Percentiles rank a stretch among this genome's conserved stretches.
phyloP scores from a whole-genome alignment of 1,140 invertebrate genomes.

The Drusus annulatus region DNA sequence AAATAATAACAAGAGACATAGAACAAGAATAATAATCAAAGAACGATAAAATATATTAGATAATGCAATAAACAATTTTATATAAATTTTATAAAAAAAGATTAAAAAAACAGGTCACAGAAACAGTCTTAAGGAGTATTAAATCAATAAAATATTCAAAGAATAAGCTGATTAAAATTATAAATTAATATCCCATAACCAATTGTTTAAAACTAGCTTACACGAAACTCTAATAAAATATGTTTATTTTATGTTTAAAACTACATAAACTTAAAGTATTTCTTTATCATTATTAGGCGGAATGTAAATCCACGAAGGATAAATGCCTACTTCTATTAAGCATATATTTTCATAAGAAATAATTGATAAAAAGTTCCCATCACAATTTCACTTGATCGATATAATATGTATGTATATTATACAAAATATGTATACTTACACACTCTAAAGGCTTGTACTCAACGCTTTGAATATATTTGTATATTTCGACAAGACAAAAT shows the following conservation, averaged over 20 bases:
- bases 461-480: constrained; percentile 39
- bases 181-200: constrained; percentile 55
- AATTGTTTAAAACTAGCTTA: constrained; percentile 48
- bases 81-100: constrained; percentile 56
- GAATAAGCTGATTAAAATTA: constrained; percentile 49
- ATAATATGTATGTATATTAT: constrained; percentile 27
- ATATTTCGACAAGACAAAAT: constrained; percentile 30
- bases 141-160: constrained; percentile 55
- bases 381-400: constrained; percentile 25
- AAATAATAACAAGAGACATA: constrained; percentile 56
- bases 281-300: constrained; percentile 39
- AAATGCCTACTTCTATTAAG: constrained; percentile 36
- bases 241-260: constrained; percentile 50
- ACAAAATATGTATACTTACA: constrained; percentile 36
- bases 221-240: constrained; percentile 53
- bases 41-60: constrained; percentile 56
- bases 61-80: constrained; percentile 56
- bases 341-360: constrained; percentile 39
- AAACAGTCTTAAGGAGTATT: constrained; percentile 60
- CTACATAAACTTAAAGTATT: constrained; percentile 34
- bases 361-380: constrained; percentile 26
- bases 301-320: constrained; percentile 51
- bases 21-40: constrained; percentile 55
- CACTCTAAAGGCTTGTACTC: constrained; percentile 39
- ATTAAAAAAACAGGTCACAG: constrained; percentile 60